These are phyloP conservation scores for Polydrusus cervinus DNA, from an alignment of 2,888 invertebrate species.

Conservation along the genomic window DNA sequence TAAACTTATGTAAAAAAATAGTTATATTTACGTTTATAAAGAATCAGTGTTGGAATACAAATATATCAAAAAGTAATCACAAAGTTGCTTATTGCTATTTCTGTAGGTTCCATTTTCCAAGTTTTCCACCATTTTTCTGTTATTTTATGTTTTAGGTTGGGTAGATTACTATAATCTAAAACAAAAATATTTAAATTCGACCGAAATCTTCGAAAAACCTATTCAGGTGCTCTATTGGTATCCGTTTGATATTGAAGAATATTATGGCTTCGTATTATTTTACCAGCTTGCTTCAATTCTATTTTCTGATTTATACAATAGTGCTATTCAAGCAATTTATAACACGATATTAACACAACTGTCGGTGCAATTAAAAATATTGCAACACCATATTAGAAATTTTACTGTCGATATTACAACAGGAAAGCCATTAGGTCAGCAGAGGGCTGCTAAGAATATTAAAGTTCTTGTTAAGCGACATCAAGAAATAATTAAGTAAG, in stretches of 20 bases:
- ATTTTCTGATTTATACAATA: constrained; percentile 34
- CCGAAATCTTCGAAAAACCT: constrained; percentile 23
- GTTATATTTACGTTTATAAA: too few relatives aligned
- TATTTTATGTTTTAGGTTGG: constrained; percentile 23
- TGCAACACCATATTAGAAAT: constrained; percentile 32
- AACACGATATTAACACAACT: constrained; percentile 33
- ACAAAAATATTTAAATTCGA: constrained; percentile 2
- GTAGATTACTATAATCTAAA: constrained; percentile 23
- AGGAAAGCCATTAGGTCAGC: not conserved
- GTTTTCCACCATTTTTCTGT: not conserved
- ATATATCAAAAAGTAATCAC: too few relatives aligned
- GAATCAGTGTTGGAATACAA: too few relatives aligned
- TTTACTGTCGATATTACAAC: not conserved
- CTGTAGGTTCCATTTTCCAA: too few relatives aligned
- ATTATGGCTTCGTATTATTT: constrained; percentile 26
- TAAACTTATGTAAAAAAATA: too few relatives aligned
- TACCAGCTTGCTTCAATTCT: constrained; percentile 29
- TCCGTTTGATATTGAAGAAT: constrained; percentile 31
- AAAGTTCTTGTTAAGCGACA: constrained; percentile 28
- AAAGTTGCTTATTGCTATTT: too few relatives aligned
- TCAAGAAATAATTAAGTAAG: constrained; percentile 11
- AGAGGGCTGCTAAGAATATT: not conserved
- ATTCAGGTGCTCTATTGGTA: constrained; percentile 31
- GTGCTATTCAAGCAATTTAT: constrained; percentile 29
- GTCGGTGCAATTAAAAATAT: constrained; percentile 25